Evolutionary conservation across 2,888 invertebrate genomes (phyloP), one percentile per base, ranked within the genome.

Genomic region (Psylliodes chrysocephalus): DNA sequence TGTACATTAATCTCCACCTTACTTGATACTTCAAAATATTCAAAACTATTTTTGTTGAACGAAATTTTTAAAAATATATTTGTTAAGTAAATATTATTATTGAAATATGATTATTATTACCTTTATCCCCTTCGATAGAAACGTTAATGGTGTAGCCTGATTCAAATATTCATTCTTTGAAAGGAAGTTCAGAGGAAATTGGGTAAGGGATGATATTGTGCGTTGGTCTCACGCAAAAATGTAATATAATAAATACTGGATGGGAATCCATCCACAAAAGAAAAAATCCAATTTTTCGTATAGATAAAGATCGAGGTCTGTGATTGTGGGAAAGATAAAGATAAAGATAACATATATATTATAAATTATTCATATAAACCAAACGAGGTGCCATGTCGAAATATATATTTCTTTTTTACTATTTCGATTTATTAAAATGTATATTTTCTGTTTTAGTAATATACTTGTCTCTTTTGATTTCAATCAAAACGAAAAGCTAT

Each of bases 161-260:
- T 44, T 44, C 44, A 44, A 17, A 15, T 44, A 44, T 44, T 44
- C 42, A 12, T 25, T 12, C 14, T 47, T 22, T 12, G 28, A 47
- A 47, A 22, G 7, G 4, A 19, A 25, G 17, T 15, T 47, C n/a
- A 25, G 1, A 47, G 10, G 17, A 25, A 12, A 47, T 47, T 47
- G 28, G 47, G 12, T 25, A 47, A 12, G 47, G 25, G 17, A 47
- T 25, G 47, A 47, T 47, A 47, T 47, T 47, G 22, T 47, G 22
- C 14, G 47, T 15, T 47, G 47, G 3, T 18, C 47, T 8, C 47
- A 47, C 47, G 47, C 47, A n/a, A 47, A 25, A 47, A 47, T 25
- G 25, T 25, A 47, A 47, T 47, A 47, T 25, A 47, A 47, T 47
- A 47, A 47, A 47, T 47, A 47, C 28, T 47, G 14, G 12, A 47